phyloP scores from a whole-genome alignment of 2,113 vertebrate genomes.

The Oenanthe oenanthe region DNA sequence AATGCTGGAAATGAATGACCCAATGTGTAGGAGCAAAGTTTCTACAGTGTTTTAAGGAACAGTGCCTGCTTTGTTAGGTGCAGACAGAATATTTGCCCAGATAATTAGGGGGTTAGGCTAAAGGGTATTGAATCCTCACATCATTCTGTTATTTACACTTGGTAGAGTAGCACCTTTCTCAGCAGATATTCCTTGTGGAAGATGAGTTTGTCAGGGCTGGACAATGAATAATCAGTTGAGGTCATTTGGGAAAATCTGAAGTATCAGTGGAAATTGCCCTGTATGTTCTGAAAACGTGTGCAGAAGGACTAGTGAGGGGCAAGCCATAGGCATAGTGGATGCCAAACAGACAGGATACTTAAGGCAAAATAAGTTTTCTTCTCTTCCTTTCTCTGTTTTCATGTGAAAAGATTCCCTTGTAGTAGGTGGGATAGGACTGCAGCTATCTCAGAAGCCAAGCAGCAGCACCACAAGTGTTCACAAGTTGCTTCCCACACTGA shows the following conservation, averaged over 20 bases:
- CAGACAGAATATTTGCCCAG: not conserved
- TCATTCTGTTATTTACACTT: conserved; percentile 15
- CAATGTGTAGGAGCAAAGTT: not conserved
- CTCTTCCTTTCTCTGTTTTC: not conserved
- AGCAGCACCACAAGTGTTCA: not conserved
- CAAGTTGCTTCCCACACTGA: not conserved
- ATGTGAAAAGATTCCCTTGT: not conserved
- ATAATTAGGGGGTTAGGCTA: not conserved
- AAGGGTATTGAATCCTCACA: not conserved
- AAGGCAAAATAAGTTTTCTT: not conserved
- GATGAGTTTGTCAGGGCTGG: not conserved
- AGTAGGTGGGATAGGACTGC: not conserved
- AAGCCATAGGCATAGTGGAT: not conserved
- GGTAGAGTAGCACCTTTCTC: not conserved
- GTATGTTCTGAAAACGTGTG: not conserved
- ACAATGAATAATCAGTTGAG: not conserved
- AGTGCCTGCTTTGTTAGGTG: conserved; percentile 12
- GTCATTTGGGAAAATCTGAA: not conserved
- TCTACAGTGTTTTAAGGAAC: conserved; percentile 11
- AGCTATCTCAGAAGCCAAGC: not conserved
- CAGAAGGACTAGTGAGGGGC: not conserved
- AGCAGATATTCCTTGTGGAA: not conserved
- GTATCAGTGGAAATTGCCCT: not conserved
- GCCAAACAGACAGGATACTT: not conserved
- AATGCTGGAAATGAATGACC: not conserved